phyloP scores from a whole-genome alignment of 2,113 vertebrate species.

The Coptodon bakossiorum region DNA sequence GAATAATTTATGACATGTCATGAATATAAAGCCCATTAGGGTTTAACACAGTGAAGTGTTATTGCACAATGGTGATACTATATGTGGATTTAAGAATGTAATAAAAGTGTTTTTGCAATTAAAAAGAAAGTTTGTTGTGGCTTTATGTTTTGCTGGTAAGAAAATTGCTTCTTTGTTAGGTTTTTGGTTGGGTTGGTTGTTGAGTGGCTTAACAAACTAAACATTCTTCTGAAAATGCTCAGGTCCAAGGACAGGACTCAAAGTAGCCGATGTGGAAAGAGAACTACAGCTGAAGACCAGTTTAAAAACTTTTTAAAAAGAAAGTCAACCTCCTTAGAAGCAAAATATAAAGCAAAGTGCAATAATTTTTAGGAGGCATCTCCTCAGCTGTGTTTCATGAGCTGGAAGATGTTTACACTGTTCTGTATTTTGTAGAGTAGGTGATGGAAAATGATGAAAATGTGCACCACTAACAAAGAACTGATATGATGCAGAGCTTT shows the following conservation, averaged over 20 bases:
- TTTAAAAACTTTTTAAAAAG: neutral
- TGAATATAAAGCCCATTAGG: constrained; percentile 62
- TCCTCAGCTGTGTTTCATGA: neutral
- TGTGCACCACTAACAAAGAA: neutral
- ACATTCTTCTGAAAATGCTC: neutral
- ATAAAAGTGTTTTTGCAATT: constrained; percentile 76
- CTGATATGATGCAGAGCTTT: neutral
- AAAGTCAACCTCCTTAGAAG: neutral
- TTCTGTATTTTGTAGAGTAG: neutral
- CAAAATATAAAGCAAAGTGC: neutral
- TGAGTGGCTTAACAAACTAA: neutral
- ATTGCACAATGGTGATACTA: constrained; percentile 71
- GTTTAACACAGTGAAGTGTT: constrained; percentile 64
- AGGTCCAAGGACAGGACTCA: neutral
- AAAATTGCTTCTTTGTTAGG: neutral
- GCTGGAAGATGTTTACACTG: neutral
- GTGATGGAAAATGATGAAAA: neutral
- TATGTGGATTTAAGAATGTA: constrained; percentile 76
- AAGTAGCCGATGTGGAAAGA: neutral
- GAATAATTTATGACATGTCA: constrained; percentile 79
- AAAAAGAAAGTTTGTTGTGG: neutral
- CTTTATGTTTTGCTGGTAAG: neutral
- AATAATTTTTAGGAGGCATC: neutral
- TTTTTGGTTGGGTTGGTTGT: neutral
- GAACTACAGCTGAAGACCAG: neutral